phyloP scores from a whole-genome alignment of 2,797 vertebrate genomes.

The Pelodytes ibericus region DNA sequence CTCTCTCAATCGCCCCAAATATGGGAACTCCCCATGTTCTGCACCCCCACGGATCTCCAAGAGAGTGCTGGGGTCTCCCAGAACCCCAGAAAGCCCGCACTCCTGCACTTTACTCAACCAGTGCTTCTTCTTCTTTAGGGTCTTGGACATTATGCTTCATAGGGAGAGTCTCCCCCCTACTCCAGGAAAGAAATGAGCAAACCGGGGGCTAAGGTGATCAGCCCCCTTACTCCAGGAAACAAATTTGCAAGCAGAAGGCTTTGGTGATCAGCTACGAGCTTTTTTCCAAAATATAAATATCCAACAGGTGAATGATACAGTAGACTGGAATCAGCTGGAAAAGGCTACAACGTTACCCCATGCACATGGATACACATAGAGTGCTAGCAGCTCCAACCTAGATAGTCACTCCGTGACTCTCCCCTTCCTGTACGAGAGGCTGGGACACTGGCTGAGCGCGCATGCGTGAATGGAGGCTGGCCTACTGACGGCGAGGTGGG shows the following conservation, averaged over 20 bases:
- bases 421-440: conserved; percentile 7
- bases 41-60: conserved; percentile 84
- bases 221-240: no score
- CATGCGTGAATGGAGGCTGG: background rate
- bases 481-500: background rate
- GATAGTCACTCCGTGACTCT: background rate
- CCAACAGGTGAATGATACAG: background rate
- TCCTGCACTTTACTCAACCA: conserved; percentile 95
- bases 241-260: no score
- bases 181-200: background rate
- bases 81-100: conserved; percentile 79
- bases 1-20: conserved; percentile 69
- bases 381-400: background rate
- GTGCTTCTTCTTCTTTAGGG: conserved; percentile 95
- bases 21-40: conserved; percentile 87
- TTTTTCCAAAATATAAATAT: background rate
- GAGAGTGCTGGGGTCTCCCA: conserved; percentile 73
- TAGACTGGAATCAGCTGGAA: background rate
- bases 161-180: background rate
- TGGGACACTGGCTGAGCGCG: background rate
- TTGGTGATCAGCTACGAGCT: background rate
- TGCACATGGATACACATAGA: background rate
- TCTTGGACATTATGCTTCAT: conserved; percentile 85
- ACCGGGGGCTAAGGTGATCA: background rate
- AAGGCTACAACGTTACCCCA: background rate